Base-by-base conservation (phyloP, 2,888 invertebrate species). In the Andrena haemorrhoa region DNA sequence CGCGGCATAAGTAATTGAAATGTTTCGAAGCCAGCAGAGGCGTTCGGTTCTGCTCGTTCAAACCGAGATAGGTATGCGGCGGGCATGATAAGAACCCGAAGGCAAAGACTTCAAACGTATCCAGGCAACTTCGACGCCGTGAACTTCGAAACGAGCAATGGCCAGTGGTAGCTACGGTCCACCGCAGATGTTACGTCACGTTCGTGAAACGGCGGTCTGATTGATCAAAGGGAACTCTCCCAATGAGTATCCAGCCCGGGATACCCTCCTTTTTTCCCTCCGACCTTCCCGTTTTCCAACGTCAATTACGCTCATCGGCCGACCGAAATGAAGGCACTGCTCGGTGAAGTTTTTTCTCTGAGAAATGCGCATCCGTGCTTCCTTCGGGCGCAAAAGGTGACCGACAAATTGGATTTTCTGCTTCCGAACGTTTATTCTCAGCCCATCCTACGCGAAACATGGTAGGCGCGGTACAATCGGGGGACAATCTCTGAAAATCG, bases 1-100 rank as follows among this genome's bases (percentile, higher is more conserved):
- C 29, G 63, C 71, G 26, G 81, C 71, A 85, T 86, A 87, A 88
- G 86, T 88, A 88, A 86, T 86, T 84, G 84, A 85, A 88, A 88
- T 84, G 82, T 86, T 86, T 86, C 84, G 83, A 75, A 75, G 69
- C 56, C 16, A 35, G 72, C 71, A 70, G 60, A 66, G 82, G 61
- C 56, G 76, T 79, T 41, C 41, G 41, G 41, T 41, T 82, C 75
- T 60, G 70, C 60, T 29, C 74, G 58, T 74, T n/a, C 35, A 12
- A 20, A 26, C n/a, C 31, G 26, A 64, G 20, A 29, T 63, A 70
- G 82, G 64, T 74, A 77, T 82, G 74, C 70, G 77, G 63, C 20
- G 10, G 23, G 80, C 74, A 81, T 68, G 86, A 78, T 76, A 83
- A 85, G 83, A 77, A 86, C 74, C 56, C 35, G 31, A 58, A 53